These are phyloP conservation scores for Apus apus DNA, from an alignment of 2,113 vertebrate genomes.

Conservation along the genomic window DNA sequence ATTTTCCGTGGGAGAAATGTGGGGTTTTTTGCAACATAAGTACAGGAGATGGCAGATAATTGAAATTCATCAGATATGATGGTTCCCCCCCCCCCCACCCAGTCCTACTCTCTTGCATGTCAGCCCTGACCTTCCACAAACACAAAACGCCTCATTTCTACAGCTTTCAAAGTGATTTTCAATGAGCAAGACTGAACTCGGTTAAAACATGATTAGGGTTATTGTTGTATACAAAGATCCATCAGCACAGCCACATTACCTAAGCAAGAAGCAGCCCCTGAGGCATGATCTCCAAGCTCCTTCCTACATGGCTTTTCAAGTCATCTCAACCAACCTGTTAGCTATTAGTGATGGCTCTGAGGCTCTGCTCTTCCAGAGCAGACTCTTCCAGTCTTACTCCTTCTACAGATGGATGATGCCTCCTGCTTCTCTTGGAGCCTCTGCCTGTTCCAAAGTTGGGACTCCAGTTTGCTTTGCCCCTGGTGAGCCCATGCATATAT, in stretches of 20 bases:
- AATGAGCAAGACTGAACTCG: neutral
- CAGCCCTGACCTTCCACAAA: neutral
- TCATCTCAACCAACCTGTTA: neutral
- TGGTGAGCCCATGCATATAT: neutral
- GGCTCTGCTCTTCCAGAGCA: neutral
- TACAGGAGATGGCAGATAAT: neutral
- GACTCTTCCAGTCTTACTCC: neutral
- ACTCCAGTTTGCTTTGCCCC: neutral
- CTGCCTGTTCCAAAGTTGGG: neutral
- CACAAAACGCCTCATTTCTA: neutral
- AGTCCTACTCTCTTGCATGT: neutral
- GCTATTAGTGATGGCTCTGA: accelerated
- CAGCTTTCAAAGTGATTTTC: neutral
- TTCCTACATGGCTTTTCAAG: neutral
- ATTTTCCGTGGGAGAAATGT: neutral
- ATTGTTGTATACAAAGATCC: neutral
- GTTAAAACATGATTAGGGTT: neutral
- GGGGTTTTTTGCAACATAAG: neutral
- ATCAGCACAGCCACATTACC: neutral
- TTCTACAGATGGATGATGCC: neutral
- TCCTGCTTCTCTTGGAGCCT: neutral
- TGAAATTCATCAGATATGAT: neutral
- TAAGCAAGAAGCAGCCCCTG: neutral
- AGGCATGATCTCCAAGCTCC: neutral
- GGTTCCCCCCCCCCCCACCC: too few species aligned